Evolutionary conservation across 1,140 invertebrate genomes (phyloP), one percentile per base, ranked within the genome.

Genomic region (Bombus affinis): DNA sequence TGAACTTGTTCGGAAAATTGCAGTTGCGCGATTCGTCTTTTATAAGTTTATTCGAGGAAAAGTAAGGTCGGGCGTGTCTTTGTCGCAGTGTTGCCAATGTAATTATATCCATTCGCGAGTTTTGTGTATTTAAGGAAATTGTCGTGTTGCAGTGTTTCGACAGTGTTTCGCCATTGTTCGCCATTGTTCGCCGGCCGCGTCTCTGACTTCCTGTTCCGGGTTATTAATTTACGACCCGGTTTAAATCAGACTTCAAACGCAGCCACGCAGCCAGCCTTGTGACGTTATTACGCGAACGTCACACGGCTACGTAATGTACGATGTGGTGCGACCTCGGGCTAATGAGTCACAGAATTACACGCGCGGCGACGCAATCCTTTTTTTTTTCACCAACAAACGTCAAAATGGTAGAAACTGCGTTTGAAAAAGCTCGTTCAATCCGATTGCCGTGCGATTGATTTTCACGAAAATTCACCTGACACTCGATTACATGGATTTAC

Each of bases 191-290:
- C 22, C n/a, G 28, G n/a, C 42, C 76, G 62, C 35, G 15, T 22
- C 28, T 39, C 35, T 32, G 28, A 37, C 59, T 75, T 75, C 57
- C 42, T 28, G 57, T 75, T 75, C 13, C 70, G n/a, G 12, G 42
- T 82, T 75, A 82, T 82, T 82, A 75, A 82, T 82, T 82, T 82
- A 75, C 81, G 72, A 66, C 32, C 10, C 42, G 32, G 81, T 10
- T 82, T 82, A 82, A 75, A 66, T 82, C 81, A 82, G 57, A 82
- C 81, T 82, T 82, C 71, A 75, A 82, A 76, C 72, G 25, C 32
- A 39, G 25, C 32, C 22, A 71, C 70, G 39, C 47, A 39, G 68
- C 22, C 18, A 18, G 39, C 13, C 53, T 39, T 39, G 47, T 42
- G 32, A 65, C 53, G 57, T 66, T 82, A 65, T 75, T 82, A 77